These are phyloP conservation scores for Panthera leo DNA, from an alignment of 2,113 vertebrate species.

Conservation along the genomic window DNA sequence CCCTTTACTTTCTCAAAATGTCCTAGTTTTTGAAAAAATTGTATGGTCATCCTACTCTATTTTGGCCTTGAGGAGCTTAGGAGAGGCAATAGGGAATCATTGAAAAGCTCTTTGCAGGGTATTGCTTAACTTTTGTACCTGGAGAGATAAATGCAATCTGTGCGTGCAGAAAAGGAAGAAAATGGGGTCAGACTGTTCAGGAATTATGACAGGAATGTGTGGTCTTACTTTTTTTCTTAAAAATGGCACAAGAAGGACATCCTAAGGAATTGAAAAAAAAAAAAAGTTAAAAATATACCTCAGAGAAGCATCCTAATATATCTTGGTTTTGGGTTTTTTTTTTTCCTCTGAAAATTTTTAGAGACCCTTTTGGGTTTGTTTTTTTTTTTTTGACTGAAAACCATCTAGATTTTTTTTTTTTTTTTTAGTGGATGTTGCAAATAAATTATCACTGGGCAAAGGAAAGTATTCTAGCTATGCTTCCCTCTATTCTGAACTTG, in stretches of 20 bases:
- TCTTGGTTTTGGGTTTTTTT: not conserved
- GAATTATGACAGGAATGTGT: not conserved
- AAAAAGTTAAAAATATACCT: not conserved
- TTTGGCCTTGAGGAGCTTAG: not conserved
- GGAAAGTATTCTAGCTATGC: not conserved
- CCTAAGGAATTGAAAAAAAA: not conserved
- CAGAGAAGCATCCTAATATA: not conserved
- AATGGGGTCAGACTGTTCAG: not conserved
- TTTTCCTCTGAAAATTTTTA: not conserved
- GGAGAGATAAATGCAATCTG: not conserved
- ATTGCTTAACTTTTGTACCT: not conserved
- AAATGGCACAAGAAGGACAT: not conserved
- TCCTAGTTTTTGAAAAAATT: not conserved
- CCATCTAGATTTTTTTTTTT: not conserved
- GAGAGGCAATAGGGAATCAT: not conserved
- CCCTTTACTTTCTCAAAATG: not conserved
- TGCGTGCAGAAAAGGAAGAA: not conserved
- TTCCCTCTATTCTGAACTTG: not conserved
- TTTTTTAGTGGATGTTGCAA: not conserved
- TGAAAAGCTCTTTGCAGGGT: not conserved
- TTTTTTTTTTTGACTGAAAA: not conserved
- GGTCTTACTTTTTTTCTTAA: not conserved
- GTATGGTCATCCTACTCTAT: not conserved
- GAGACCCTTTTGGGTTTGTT: not conserved
- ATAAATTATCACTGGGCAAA: conserved; percentile 7